Evolutionary conservation across 2,888 invertebrate genomes (phyloP), one percentile per base, ranked within the genome.

Genomic region (Pheosia gnoma): DNA sequence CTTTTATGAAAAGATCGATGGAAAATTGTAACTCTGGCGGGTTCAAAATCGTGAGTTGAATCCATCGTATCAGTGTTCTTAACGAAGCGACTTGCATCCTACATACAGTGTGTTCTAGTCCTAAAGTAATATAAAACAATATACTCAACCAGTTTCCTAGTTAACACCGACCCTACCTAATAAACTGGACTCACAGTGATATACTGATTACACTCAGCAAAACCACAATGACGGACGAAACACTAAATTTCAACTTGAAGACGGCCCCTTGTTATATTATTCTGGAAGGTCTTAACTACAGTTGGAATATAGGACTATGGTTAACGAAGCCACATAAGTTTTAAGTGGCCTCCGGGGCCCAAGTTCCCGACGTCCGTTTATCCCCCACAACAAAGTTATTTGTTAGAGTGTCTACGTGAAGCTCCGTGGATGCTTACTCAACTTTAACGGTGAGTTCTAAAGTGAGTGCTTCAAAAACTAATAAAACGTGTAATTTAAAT

Each of bases 321-420:
- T 85, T 88, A 89, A 88, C 89, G 85, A 89, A 92, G 90, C 89
- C 90, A 91, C 88, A 87, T 86, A 92, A 92, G 90, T 91, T 92
- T 90, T 88, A 92, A 92, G 90, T 91, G 90, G 91, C 89, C 91
- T 84, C 90, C 67, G 81, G 89, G 86, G 88, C 71, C 74, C 75
- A 75, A 87, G 91, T 90, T 91, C 72, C 77, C 75, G 75, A 78
- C 82, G 83, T 85, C 88, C 90, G 87, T 89, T 91, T 90, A 89
- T 88, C 87, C 88, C 83, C 78, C 77, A 85, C 86, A 88, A 88
- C 88, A 85, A 89, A 91, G 87, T 92, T 91, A 89, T 91, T 88
- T 89, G 87, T 86, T 85, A 77, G 82, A 85, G 81, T 83, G 84
- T 83, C 86, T 82, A 81, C 84, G 82, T 84, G 88, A 89, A 89